Evolutionary conservation across 2,797 vertebrate species (phyloP).

Genomic region (Sebastes aleutianus): DNA sequence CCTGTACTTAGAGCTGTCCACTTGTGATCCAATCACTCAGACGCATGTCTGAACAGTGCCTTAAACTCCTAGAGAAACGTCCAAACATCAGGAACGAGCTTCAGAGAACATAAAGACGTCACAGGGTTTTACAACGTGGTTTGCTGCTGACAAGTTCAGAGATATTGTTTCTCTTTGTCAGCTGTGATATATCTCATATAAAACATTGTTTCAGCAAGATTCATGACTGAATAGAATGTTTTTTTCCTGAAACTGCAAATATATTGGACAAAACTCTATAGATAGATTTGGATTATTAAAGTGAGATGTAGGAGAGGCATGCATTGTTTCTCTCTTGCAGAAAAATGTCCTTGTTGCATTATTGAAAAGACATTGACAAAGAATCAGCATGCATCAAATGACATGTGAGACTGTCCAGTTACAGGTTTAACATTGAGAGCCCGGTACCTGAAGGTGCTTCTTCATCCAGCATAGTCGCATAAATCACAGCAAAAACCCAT

Average conservation of each 20-base stretch:
- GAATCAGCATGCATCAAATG: background rate
- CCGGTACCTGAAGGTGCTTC: background rate
- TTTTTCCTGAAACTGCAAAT: constrained; percentile 9
- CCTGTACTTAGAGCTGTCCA: too few species aligned
- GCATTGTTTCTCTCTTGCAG: background rate
- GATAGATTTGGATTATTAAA: background rate
- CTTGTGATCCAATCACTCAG: too few species aligned
- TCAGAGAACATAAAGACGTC: constrained; percentile 40
- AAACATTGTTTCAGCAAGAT: constrained; percentile 11
- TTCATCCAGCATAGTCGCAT: background rate
- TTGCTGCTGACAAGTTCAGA: constrained; percentile 22
- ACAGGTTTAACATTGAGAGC: background rate
- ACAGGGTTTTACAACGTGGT: constrained; percentile 21
- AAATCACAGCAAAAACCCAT: background rate
- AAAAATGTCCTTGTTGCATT: background rate
- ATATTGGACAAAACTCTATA: background rate
- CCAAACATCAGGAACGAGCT: background rate
- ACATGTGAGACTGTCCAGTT: background rate
- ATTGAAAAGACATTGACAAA: background rate
- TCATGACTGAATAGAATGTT: background rate
- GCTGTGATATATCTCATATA: constrained; percentile 5
- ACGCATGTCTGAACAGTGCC: too few species aligned
- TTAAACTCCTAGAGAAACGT: constrained; percentile 3
- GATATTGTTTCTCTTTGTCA: background rate
- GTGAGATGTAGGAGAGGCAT: background rate